Base-by-base conservation (phyloP, 2,113 vertebrate species). In the Chlamydotis undulata region DNA sequence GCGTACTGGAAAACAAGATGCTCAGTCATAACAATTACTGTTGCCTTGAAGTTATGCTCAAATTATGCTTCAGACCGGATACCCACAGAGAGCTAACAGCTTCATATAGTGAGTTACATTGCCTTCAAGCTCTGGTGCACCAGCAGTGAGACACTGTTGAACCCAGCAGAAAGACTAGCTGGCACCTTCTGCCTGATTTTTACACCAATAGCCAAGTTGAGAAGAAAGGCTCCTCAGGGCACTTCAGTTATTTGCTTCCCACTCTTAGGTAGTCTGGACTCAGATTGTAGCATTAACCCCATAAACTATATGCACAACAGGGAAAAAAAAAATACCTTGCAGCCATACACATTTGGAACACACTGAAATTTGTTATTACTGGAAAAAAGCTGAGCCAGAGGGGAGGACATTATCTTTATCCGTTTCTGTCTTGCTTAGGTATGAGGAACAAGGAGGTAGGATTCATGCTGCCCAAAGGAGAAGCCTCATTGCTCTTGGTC, bases 221-320 rank as follows among this genome's bases (percentile, higher is more conserved):
- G 35, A 83, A 19, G 56, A 87, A 83, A 8, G 19, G 4, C 1
- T 76, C 5, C 17, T 31, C 6, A 3, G 7, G 7, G 5, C 12
- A 65, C 19, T 61, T 59, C 37, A 47, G 22, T 29, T 68, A 39
- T 21, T 64, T 17, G 14, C 7, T 56, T 8, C 19, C 9, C 60
- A 7, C 33, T 80, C 7, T 31, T 22, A 63, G 50, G 23, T 49
- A n/a, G 14, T 49, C 35, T 41, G 4, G 1, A 56, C 26, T 90
- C 49, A 49, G 18, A 69, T 12, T 56, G 21, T 2, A 68, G 13
- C 2, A 1, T 16, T 87, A 41, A 45, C 1, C 18, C 0, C 73
- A 24, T 15, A 75, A 87, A 50, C 6, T 26, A 5, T 16, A 61
- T 7, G 6, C 23, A 61, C 22, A 70, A 35, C 15, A 56, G 18